Evolutionary conservation across 2,797 vertebrate genomes (phyloP).

Genomic region (Scomberomorus guttatus): DNA sequence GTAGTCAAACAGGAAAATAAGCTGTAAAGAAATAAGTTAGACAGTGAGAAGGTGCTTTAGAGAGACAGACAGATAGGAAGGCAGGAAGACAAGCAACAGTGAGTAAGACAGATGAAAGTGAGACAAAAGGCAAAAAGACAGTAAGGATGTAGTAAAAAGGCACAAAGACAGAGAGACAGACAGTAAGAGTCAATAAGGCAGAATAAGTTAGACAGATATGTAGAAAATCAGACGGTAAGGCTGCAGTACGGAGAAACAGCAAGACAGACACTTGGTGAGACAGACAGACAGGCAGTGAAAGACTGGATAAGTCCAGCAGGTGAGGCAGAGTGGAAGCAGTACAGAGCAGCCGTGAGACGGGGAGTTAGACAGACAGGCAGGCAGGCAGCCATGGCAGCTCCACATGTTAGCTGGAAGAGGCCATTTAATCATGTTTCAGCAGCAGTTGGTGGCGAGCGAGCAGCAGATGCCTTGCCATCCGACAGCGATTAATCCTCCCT

Average conservation of each 20-base stretch:
- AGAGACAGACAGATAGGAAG: too few relatives aligned
- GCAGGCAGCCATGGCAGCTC: conserved; percentile 42
- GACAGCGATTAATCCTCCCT: conserved; percentile 81
- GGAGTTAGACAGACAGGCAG: not conserved
- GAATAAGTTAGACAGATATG: too few relatives aligned
- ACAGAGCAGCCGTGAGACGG: not conserved
- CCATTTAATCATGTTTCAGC: conserved; percentile 79
- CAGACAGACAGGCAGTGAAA: not conserved
- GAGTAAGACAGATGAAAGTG: too few relatives aligned
- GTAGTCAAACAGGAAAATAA: too few relatives aligned
- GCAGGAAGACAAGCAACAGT: too few relatives aligned
- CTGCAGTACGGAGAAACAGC: too few relatives aligned
- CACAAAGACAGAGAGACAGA: not conserved
- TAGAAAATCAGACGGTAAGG: not conserved
- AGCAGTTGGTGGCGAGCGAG: conserved; percentile 82
- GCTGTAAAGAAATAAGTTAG: too few relatives aligned
- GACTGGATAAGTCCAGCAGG: too few relatives aligned
- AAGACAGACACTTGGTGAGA: not conserved
- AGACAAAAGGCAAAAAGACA: not conserved
- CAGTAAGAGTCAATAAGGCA: not conserved
- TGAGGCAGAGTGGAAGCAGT: not conserved
- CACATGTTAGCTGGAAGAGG: conserved; percentile 67
- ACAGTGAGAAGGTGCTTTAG: too few relatives aligned
- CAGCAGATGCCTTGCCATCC: conserved; percentile 83
- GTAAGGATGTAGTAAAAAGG: too few relatives aligned